Base-by-base conservation (phyloP, 1,140 invertebrate species). In the Popillia japonica region DNA sequence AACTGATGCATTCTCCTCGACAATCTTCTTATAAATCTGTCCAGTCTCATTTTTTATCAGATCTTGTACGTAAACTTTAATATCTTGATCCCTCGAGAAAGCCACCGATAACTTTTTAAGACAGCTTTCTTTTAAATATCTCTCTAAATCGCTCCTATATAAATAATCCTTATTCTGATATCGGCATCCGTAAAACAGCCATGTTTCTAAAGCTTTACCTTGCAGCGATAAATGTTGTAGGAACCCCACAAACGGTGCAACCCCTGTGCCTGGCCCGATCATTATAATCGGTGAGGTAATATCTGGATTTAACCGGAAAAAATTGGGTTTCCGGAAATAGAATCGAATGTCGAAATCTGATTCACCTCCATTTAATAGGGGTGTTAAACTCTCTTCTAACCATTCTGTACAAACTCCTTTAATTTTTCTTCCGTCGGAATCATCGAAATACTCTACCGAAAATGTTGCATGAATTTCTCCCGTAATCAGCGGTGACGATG, bases 251-350 rank as follows among this genome's bases (percentile, higher is more conserved):
- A 95, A 97, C 1, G 96, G 95, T 8, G 95, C 92, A 23, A 96
- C 86, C 11, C 95, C 96, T 41, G 95, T 96, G 14, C 96, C 96
- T 78, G 95, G 91, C 6, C 93, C 94, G 79, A 97, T 91, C 85
- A 97, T 90, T 79, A 97, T 90, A 42, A 95, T 84, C 48, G 94
- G 93, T 82, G 78, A 85, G 80, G 76, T 14, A 42, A 86, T 82
- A 88, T 90, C 89, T 79, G 82, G 85, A 81, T 85, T 91, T 83
- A 88, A 91, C 78, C 83, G 86, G 86, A 91, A 94, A 83, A 79
- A 84, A 80, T 84, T 91, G 82, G 84, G 90, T 84, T 88, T 90
- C 86, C 91, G 90, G 80, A 90, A 90, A 90, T 91, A 95, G n/a
- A n/a, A n/a, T n/a, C n/a, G n/a, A n/a, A n/a, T n/a, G n/a, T n/a